Base-by-base conservation (phyloP, 2,888 invertebrate genomes). In the Thyatira batis region DNA sequence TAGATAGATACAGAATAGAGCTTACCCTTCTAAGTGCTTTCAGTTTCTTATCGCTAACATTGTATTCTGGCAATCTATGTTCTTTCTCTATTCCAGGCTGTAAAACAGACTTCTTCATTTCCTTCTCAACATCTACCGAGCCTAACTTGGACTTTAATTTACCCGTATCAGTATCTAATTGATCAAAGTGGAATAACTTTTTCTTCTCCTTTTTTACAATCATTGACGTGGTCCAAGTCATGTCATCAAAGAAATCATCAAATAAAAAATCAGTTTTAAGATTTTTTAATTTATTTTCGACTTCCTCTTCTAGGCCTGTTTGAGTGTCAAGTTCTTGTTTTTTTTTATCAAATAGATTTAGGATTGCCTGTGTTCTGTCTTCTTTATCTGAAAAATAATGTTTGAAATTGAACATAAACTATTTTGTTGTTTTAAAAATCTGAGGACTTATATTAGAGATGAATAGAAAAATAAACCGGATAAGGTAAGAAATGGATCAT, bases 51-150 rank as follows among this genome's bases (percentile, higher is more conserved):
- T 93, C 89, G 54, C 93, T 94, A 39, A 93, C 80, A 58, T 93
- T 80, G 72, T 94, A 94, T n/a, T 90, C 82, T 1, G 95, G 94
- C 9, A 95, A 84, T 2, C 84, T 66, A 55, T 94, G 92, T 49
- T 94, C 83, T 67, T 94, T 93, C 69, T 96, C 96, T 68, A 95
- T 93, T 0, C 94, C 95, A 0, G 95, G 93, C 49, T 92, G 92
- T 54, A 96, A 78, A 1, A 92, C 89, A 45, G 95, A 94, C 58
- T 94, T 95, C 66, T 94, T 82, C 84, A 96, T 88, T 57, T 94
- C 83, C 61, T 94, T 91, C 3, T 93, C 93, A 43, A 92, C 80
- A 68, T 94, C 86, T 2, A 90, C 84, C 3, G 74, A 71, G 2
- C 92, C 87, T 4, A 89, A 67, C 6, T 84, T 82, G 0, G 92